Evolutionary conservation across 2,797 vertebrate genomes (phyloP).

Genomic region (Galaxias olidus): DNA sequence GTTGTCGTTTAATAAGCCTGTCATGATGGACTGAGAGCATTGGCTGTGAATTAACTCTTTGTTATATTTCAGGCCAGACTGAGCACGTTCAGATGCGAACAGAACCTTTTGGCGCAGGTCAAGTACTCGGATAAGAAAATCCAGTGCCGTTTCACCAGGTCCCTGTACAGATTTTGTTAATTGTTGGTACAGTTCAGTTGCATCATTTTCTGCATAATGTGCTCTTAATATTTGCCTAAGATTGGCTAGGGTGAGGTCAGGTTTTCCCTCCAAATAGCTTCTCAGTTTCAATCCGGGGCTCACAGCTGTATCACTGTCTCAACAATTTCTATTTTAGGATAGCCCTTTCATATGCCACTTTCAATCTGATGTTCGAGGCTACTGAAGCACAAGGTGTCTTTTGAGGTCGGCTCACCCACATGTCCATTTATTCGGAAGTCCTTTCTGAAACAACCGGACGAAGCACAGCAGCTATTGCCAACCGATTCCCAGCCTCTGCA

Average conservation of each 20-base stretch:
- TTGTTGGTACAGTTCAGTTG: constrained; percentile 32
- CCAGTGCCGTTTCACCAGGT: constrained; percentile 5
- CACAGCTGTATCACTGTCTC: constrained; percentile 21
- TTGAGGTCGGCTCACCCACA: constrained; percentile 33
- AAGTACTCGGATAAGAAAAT: constrained; percentile 23
- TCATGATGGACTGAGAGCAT: constrained; percentile 27
- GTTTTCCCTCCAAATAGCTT: constrained; percentile 34
- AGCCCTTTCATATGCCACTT: constrained; percentile 13
- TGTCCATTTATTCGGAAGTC: constrained; percentile 23
- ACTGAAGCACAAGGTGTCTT: constrained; percentile 32
- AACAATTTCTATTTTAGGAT: constrained; percentile 20
- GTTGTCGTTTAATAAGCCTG: too few relatives aligned
- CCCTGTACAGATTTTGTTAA: constrained; percentile 17
- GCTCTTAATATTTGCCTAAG: constrained; percentile 31
- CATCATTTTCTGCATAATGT: constrained; percentile 29
- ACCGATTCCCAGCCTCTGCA: constrained; percentile 8
- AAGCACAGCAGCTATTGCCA: constrained; percentile 12
- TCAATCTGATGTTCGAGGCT: constrained; percentile 33
- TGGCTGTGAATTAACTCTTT: constrained; percentile 26
- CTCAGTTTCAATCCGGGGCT: constrained; percentile 19
- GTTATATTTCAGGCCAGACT: constrained; percentile 11
- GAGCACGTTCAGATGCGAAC: constrained; percentile 15
- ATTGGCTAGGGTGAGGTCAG: constrained; percentile 10
- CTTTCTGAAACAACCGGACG: constrained; percentile 10
- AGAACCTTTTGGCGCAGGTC: constrained; percentile 29